Evolutionary conservation across 2,888 invertebrate species (phyloP), one percentile per base, ranked within the genome.

Genomic region (Lingula anatina): DNA sequence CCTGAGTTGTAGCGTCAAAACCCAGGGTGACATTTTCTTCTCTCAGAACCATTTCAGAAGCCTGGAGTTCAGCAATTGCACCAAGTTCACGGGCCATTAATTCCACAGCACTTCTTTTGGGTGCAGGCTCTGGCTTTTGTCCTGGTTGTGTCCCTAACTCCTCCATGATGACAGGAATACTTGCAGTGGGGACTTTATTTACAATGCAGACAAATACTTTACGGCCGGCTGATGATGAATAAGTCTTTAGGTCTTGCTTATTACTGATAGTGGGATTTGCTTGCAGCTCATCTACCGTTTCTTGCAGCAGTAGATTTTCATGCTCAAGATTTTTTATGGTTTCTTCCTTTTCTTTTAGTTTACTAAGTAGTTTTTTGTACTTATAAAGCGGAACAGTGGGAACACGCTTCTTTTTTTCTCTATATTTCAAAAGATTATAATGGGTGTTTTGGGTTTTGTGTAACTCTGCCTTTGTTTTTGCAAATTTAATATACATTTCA

Each of bases 1-100:
- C 55, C 36, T 55, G 55, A 2, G 55, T 55, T 0, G 50, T 55
- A 9, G 53, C 45, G 28, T 55, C 50, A 20, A 55, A 55, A 9
- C 53, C 55, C 15, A 55, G 25, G 5, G 55, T 55, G 12, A 51
- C 20, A 20, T 54, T 23, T 5, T 37, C 28, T 9, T 27, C 40
- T 18, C n/a, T 24, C 12, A 53, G 15, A 12, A 45, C n/a, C 36
- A 28, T 26, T 38, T 54, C 54, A 15, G 51, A 48, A 27, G 38
- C 24, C 23, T 53, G 36, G 12, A 49, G 24, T 15, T 54, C 49
- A 12, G 42, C 31, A 20, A 53, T 47, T 12, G 20, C 40, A 15
- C 50, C 53, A 23, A 51, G 40, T 37, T 51, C 50, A 28, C 47
- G 18, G 5, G 38, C 24, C 49, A 49, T 49, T 38, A 37, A 24